These are phyloP conservation scores for Pantherophis alleghaniensis DNA, from an alignment of 2,797 vertebrate genomes.

Conservation along the genomic window DNA sequence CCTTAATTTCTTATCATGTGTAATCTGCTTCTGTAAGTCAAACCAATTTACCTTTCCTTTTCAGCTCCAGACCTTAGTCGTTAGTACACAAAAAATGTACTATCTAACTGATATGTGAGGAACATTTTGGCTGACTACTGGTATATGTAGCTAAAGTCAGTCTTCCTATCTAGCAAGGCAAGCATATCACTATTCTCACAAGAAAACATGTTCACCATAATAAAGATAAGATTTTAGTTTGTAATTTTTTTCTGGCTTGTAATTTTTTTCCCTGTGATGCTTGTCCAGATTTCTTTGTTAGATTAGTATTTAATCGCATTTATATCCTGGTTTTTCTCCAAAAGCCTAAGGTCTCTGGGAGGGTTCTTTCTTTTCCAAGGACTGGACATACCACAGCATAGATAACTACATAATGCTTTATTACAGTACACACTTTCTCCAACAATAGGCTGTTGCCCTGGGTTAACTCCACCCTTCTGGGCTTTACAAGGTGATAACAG, in stretches of 20 bases:
- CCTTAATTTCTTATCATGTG: background rate
- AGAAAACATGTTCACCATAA: background rate
- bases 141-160: background rate
- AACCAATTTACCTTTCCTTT: background rate
- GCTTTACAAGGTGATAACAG: background rate
- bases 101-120: background rate
- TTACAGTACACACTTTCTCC: background rate
- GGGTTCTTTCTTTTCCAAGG: background rate
- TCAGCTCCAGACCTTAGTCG: background rate
- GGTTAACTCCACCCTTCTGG: background rate
- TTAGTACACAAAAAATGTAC: background rate
- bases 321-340: background rate
- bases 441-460: background rate
- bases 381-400: background rate
- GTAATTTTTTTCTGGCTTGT: too few relatives aligned
- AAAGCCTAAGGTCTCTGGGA: background rate
- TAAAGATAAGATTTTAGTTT: background rate
- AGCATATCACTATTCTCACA: background rate
- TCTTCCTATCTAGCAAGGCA: background rate
- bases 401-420: background rate
- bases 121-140: background rate
- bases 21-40: background rate
- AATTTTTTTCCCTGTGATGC: background rate
- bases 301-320: background rate
- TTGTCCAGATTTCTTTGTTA: background rate